These are phyloP conservation scores for Euproctis similis DNA, from an alignment of 2,888 invertebrate genomes.

Conservation along the genomic window DNA sequence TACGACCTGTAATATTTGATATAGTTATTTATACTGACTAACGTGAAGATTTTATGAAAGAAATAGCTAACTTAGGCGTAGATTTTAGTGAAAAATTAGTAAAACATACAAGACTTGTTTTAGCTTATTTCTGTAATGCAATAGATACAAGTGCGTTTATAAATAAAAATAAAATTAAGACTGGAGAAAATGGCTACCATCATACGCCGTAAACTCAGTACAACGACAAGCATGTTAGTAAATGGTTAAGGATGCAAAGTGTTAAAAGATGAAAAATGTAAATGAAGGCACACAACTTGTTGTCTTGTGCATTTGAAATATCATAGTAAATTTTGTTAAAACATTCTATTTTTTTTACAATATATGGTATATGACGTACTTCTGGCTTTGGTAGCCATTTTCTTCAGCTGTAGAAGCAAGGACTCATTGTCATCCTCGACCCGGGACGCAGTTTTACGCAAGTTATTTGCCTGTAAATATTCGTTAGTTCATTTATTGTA, in stretches of 20 bases:
- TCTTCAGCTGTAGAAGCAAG: constrained; percentile 94
- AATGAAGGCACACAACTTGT: constrained; percentile 31
- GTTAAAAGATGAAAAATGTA: constrained; percentile 25
- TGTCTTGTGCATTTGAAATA: constrained; percentile 21
- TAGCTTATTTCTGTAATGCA: too few relatives aligned
- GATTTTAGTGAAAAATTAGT: constrained; percentile 19
- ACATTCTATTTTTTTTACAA: constrained; percentile 51
- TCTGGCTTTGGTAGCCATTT: constrained; percentile 92
- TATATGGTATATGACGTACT: constrained; percentile 77
- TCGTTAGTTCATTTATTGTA: constrained; percentile 48
- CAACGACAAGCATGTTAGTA: constrained; percentile 56
- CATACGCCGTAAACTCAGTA: constrained; percentile 44
- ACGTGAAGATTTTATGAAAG: constrained; percentile 12
- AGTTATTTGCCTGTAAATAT: constrained; percentile 86
- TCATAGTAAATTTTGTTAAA: constrained; percentile 39
- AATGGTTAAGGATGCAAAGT: constrained; percentile 30
- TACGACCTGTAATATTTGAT: constrained; percentile 71
- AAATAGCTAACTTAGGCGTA: constrained; percentile 17
- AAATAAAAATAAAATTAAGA: too few relatives aligned
- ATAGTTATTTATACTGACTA: too few relatives aligned
- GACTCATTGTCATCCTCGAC: constrained; percentile 98
- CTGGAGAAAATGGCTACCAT: constrained; percentile 76
- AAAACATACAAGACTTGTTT: too few relatives aligned
- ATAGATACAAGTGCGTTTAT: too few relatives aligned
- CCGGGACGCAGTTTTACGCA: constrained; percentile 91